Conservation (phyloP, 1,140 invertebrate genomes). For the Drosophila lowei region DNA sequence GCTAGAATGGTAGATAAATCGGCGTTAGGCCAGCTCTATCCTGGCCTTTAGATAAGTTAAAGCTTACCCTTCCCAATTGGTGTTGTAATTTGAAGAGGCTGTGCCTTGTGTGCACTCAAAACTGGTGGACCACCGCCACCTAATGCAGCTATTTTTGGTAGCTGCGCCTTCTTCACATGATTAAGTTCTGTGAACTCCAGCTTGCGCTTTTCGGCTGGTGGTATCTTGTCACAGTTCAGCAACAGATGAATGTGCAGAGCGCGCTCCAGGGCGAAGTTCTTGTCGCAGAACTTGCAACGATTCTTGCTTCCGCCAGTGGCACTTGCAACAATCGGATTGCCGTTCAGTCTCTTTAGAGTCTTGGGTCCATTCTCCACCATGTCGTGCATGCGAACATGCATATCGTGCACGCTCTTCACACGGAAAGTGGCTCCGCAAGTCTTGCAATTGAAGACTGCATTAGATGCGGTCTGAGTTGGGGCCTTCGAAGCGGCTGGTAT, state of each 20-base stretch:
- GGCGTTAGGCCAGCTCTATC: no score
- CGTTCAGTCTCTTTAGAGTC: constrained; percentile 15
- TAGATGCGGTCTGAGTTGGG: neutral
- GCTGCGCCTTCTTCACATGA: constrained; percentile 68
- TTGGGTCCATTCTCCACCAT: constrained; percentile 33
- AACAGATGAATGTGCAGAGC: constrained; percentile 75
- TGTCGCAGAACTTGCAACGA: constrained; percentile 75
- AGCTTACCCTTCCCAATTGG: constrained; percentile 25
- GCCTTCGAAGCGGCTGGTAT: neutral
- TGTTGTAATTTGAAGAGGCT: constrained; percentile 15
- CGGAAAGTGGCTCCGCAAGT: constrained; percentile 46
- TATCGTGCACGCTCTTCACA: constrained; percentile 46
- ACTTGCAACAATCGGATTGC: constrained; percentile 1
- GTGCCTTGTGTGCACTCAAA: constrained; percentile 4
- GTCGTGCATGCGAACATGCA: constrained; percentile 58
- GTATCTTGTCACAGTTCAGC: constrained; percentile 75
- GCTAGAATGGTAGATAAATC: constrained; percentile 5
- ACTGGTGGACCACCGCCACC: neutral
- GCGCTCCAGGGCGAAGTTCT: constrained; percentile 69
- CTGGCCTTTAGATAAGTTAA: neutral
- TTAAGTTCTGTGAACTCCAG: constrained; percentile 71
- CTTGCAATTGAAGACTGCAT: constrained; percentile 37
- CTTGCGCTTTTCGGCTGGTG: constrained; percentile 71
- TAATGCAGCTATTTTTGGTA: constrained; percentile 47
- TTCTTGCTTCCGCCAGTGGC: constrained; percentile 9